These are phyloP conservation scores for Maconellicoccus hirsutus DNA, from an alignment of 1,140 invertebrate genomes.

Conservation along the genomic window DNA sequence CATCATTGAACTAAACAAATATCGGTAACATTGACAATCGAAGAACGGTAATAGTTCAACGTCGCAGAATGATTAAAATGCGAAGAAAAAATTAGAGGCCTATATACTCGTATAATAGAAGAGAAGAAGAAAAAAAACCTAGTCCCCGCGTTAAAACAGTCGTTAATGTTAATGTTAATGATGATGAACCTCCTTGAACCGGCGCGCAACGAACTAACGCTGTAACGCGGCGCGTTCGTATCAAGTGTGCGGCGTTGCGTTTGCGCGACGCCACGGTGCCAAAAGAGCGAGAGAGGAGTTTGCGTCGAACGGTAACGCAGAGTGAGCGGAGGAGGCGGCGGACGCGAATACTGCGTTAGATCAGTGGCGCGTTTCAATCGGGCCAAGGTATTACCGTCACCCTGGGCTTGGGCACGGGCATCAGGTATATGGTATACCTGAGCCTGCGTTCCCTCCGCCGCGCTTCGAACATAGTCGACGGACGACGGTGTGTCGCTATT, in stretches of 20 bases:
- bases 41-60: too few species aligned
- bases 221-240: too few species aligned
- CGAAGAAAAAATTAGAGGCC: slow-evolving; percentile 3
- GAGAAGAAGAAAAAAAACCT: not conserved
- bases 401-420: slow-evolving; percentile 19
- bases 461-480: too few species aligned
- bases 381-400: slow-evolving; percentile 19
- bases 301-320: not conserved
- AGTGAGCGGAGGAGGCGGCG: not conserved
- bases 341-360: not conserved
- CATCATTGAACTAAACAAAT: too few species aligned
- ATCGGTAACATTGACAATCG: too few species aligned
- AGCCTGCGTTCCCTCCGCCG: too few species aligned
- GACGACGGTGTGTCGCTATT: too few species aligned
- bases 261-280: not conserved
- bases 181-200: slow-evolving; percentile 22
- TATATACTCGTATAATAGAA: too few species aligned
- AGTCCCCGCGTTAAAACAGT: slow-evolving; percentile 1
- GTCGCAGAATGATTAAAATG: too few species aligned
- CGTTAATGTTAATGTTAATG: slow-evolving; percentile 22
- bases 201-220: not conserved
- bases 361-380: slow-evolving; percentile 21
- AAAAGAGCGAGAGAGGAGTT: not conserved
- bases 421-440: not conserved
- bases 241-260: too few species aligned